Conservation (phyloP, 2,113 vertebrate genomes). For the Gnathonemus echidnorhynchus region DNA sequence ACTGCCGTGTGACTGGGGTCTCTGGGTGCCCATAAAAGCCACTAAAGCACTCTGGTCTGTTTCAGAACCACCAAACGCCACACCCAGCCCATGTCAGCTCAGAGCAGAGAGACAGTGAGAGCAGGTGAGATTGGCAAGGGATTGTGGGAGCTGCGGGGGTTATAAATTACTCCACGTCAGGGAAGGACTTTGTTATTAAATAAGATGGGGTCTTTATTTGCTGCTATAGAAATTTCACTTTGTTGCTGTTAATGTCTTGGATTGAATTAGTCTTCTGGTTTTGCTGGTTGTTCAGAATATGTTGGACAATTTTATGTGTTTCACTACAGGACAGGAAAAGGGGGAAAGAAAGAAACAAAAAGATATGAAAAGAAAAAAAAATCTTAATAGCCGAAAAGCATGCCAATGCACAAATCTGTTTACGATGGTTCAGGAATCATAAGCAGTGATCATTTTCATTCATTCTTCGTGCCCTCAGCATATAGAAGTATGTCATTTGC, state of each 20-base stretch:
- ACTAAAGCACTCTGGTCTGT: slow-evolving; percentile 22
- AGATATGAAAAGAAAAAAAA: not conserved
- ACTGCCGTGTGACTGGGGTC: not conserved
- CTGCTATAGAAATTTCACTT: not conserved
- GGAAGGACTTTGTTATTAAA: not conserved
- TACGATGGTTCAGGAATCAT: not conserved
- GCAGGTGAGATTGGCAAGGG: slow-evolving; percentile 28
- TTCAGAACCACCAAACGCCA: slow-evolving; percentile 56
- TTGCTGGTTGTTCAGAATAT: not conserved
- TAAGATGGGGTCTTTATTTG: not conserved
- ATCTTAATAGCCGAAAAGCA: not conserved
- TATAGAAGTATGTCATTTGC: not conserved
- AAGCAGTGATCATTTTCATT: not conserved
- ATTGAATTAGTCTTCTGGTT: not conserved
- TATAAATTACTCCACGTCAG: not conserved
- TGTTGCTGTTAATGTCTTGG: not conserved
- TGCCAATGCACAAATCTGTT: not conserved
- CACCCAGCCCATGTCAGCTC: slow-evolving; percentile 44
- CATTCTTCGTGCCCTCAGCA: not conserved
- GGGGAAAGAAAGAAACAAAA: not conserved
- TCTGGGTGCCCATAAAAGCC: not conserved
- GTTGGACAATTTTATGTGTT: not conserved
- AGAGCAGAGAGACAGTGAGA: slow-evolving; percentile 48
- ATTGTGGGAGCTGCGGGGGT: not conserved
- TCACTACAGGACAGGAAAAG: not conserved